These are phyloP conservation scores for Tetraodon nigroviridis DNA, from an alignment of 2,113 vertebrate genomes.

Conservation along the genomic window DNA sequence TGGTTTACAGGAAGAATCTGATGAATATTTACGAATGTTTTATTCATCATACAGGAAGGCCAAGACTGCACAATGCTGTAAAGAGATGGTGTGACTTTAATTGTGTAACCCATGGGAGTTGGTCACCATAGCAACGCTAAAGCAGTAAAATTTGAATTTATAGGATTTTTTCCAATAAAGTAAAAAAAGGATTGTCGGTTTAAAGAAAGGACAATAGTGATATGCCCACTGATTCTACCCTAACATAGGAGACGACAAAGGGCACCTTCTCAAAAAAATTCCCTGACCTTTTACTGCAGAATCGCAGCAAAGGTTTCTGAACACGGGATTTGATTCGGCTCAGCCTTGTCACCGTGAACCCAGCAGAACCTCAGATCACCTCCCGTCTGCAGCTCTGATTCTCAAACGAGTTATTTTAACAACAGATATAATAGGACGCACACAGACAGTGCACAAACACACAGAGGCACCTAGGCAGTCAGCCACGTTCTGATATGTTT, in stretches of 20 bases:
- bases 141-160: constrained; percentile 53
- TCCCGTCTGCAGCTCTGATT: constrained; percentile 12
- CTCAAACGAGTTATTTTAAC: constrained; percentile 29
- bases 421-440: constrained; percentile 20
- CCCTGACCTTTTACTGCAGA: neutral
- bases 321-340: constrained; percentile 7
- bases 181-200: constrained; percentile 16
- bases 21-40: constrained; percentile 65
- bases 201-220: no score
- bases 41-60: constrained; percentile 63
- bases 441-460: constrained; percentile 31
- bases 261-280: neutral
- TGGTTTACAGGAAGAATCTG: constrained; percentile 40
- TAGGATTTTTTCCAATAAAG: constrained; percentile 46
- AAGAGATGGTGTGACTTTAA: constrained; percentile 68
- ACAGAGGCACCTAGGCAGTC: constrained; percentile 51
- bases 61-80: constrained; percentile 64
- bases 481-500: constrained; percentile 64
- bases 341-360: neutral
- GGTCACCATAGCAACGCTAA: constrained; percentile 65
- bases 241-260: neutral
- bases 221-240: no score
- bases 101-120: constrained; percentile 65
- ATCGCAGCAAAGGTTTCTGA: neutral
- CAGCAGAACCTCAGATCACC: constrained; percentile 10